Base-by-base conservation (phyloP, 2,888 invertebrate genomes). In the Oxytorus armatus region DNA sequence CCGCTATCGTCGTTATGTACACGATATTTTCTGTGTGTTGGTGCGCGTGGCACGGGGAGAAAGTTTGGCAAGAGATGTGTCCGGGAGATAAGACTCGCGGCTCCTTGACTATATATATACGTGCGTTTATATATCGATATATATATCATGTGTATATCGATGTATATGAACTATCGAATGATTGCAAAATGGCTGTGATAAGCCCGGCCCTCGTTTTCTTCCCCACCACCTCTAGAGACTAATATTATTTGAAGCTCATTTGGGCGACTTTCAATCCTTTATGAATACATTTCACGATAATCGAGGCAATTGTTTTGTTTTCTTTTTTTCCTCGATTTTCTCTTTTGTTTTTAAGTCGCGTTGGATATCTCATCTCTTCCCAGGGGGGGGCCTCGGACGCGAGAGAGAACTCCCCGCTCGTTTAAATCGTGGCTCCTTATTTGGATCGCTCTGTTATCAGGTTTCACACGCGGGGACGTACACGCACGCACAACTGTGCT, bases 391-490 rank as follows among this genome's bases (percentile, higher is more conserved):
- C 47, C 44, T 63, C 29, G 14, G 23, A 55, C 23, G 51, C 10
- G 47, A 11, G 44, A 44, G 14, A 44, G 23, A 57, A 36, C 36
- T n/a, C 42, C 81, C 76, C 79, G 82, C 82, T 84, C 82, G 82
- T 68, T 63, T 73, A 83, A 85, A 83, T 77, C 82, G 84, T 76
- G 83, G 79, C 90, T 90, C 91, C 91, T 90, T 91, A 91, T 91
- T 91, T 91, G 90, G 91, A 87, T 86, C 87, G 86, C 88, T 89
- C 90, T 91, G 89, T 91, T 91, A 91, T 91, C 91, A 91, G 89
- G 91, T 91, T 91, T 91, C 91, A 91, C 90, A 89, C 87, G 88
- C 88, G 86, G 84, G 80, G 84, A 83, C 86, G 84, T 82, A 76
- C 77, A 75, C 69, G 66, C 53, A 63, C 25, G 42, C 65, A 33